phyloP scores from a whole-genome alignment of 2,113 vertebrate genomes.

The Marmota monax region DNA sequence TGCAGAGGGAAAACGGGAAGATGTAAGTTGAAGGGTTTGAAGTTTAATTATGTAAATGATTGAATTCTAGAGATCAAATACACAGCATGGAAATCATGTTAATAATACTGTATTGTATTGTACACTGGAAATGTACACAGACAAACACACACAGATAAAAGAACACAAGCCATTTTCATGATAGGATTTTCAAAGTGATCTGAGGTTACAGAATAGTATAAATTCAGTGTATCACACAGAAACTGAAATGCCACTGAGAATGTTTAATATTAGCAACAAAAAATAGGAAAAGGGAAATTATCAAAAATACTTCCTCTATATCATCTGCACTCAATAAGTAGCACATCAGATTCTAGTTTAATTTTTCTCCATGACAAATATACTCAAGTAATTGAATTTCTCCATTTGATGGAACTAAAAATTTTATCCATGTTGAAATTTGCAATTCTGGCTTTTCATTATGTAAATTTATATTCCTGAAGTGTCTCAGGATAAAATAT shows the following conservation, averaged over 20 bases:
- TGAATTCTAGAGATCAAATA: neutral
- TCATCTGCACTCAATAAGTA: slow-evolving; percentile 54
- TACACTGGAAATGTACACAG: neutral
- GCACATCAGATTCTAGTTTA: slow-evolving; percentile 18
- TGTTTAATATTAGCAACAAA: slow-evolving; percentile 29
- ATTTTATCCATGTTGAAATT: slow-evolving; percentile 60
- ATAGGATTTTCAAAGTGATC: neutral
- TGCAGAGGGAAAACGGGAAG: neutral
- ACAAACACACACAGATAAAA: neutral
- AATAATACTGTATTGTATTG: neutral
- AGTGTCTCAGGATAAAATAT: slow-evolving; percentile 30
- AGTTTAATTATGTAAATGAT: neutral
- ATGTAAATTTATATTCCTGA: slow-evolving; percentile 63
- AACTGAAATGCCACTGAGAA: neutral
- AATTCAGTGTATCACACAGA: slow-evolving; percentile 4
- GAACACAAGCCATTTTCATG: neutral
- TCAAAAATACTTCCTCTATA: slow-evolving; percentile 34
- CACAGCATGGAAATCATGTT: neutral
- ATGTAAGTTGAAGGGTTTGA: neutral
- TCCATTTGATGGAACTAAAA: slow-evolving; percentile 43
- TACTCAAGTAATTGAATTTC: slow-evolving; percentile 62
- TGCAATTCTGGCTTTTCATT: slow-evolving; percentile 26
- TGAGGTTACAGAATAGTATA: neutral
- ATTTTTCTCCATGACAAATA: slow-evolving; percentile 71
- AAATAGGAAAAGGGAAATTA: slow-evolving; percentile 59